These are phyloP conservation scores for Bubo blakistoni DNA, from an alignment of 2,113 vertebrate species.

Conservation along the genomic window DNA sequence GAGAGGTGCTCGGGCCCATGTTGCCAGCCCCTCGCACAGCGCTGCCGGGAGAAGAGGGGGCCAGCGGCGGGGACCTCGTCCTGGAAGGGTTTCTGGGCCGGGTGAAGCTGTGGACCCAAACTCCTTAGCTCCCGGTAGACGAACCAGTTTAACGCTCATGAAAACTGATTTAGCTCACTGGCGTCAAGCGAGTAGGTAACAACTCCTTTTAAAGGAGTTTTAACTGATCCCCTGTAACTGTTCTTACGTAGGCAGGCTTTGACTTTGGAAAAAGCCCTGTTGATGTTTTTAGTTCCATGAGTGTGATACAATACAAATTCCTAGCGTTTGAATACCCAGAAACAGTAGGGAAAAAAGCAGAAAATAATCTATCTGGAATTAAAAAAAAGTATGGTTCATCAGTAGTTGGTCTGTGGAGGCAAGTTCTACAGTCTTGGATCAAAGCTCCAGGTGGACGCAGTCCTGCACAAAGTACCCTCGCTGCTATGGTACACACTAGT, in stretches of 20 bases:
- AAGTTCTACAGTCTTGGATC: neutral
- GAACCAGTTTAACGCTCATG: accelerated
- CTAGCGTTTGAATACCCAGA: neutral
- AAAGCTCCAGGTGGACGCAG: neutral
- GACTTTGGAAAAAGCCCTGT: neutral
- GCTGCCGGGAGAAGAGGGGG: accelerated
- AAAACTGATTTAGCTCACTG: neutral
- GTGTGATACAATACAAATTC: neutral
- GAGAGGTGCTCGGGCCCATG: accelerated
- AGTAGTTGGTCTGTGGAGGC: neutral
- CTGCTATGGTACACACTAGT: accelerated
- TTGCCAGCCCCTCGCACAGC: accelerated
- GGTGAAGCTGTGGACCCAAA: neutral
- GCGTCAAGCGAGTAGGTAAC: neutral
- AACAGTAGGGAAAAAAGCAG: neutral
- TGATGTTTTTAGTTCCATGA: neutral
- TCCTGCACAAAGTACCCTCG: neutral
- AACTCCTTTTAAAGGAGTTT: neutral
- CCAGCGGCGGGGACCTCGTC: neutral
- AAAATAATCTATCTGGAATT: neutral
- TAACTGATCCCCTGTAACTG: neutral
- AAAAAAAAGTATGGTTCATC: neutral
- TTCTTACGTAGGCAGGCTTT: neutral
- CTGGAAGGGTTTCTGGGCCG: neutral
- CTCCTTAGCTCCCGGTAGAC: accelerated